phyloP scores from a whole-genome alignment of 2,797 vertebrate species.

The Chrosomus eos region DNA sequence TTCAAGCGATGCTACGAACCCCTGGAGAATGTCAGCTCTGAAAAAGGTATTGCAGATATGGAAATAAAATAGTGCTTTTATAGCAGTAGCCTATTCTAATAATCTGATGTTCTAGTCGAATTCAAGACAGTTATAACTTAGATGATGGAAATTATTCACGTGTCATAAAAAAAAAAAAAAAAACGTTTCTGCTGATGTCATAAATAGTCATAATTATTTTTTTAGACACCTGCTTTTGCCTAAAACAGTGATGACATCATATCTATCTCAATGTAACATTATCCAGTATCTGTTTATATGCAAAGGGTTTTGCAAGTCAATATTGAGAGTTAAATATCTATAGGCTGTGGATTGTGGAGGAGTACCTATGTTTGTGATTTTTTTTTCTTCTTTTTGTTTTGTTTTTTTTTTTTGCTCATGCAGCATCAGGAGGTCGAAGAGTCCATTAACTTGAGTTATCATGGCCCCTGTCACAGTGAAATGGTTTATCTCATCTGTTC shows the following conservation, averaged over 20 bases:
- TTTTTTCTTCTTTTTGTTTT: no score
- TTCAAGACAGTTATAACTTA: not conserved
- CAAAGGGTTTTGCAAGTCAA: not conserved
- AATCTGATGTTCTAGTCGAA: not conserved
- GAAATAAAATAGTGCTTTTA: not conserved
- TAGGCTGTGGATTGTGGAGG: not conserved
- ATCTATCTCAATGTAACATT: not conserved
- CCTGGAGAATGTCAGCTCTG: constrained; percentile 52
- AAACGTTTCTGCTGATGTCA: not conserved
- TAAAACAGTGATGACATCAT: not conserved
- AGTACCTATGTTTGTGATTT: not conserved
- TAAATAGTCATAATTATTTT: not conserved
- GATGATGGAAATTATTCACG: not conserved
- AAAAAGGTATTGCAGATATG: constrained; percentile 53
- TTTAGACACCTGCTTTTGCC: not conserved
- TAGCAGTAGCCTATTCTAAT: not conserved
- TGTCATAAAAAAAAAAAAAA: not conserved
- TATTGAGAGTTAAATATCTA: not conserved
- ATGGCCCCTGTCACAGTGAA: not conserved
- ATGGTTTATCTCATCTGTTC: constrained; percentile 8
- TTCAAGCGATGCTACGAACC: constrained; percentile 16
- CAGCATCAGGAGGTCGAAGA: constrained; percentile 5
- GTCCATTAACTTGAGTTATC: constrained; percentile 10
- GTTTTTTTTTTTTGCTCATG: not conserved
- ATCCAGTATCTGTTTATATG: not conserved